These are phyloP conservation scores for Macquaria australasica DNA, from an alignment of 2,113 vertebrate genomes.

Conservation along the genomic window DNA sequence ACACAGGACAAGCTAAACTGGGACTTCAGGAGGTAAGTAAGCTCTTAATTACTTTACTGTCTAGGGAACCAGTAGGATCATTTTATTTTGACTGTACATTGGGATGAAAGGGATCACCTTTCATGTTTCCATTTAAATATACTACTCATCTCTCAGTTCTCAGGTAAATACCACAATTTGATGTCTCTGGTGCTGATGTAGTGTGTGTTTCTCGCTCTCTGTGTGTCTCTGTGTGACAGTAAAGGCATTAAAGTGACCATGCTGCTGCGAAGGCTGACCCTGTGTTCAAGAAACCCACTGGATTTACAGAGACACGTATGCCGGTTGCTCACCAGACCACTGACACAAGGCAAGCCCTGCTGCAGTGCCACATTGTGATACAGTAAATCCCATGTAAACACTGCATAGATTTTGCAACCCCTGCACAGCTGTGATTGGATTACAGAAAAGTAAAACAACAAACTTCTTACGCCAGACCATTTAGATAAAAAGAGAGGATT, in stretches of 20 bases:
- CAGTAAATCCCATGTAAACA: neutral
- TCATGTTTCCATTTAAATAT: neutral
- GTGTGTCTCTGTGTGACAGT: neutral
- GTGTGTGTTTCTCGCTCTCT: neutral
- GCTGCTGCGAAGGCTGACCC: slow-evolving; percentile 69
- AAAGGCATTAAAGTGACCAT: slow-evolving; percentile 49
- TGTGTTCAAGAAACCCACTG: slow-evolving; percentile 55
- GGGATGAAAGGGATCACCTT: neutral
- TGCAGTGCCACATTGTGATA: neutral
- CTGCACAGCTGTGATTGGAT: neutral
- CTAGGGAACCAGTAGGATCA: neutral
- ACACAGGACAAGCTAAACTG: slow-evolving; percentile 3
- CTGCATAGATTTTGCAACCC: neutral
- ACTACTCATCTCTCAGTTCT: neutral
- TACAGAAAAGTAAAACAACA: neutral
- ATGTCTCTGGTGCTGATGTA: neutral
- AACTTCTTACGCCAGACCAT: neutral
- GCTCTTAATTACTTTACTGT: neutral
- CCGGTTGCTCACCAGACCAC: slow-evolving; percentile 48
- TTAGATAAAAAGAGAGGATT: neutral
- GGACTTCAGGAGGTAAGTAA: slow-evolving; percentile 38
- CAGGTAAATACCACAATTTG: neutral
- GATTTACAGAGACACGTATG: slow-evolving; percentile 43
- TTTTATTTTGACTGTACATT: neutral
- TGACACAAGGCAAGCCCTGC: slow-evolving; percentile 69